Conservation (phyloP, 2,888 invertebrate genomes). For the Drosophila acutilabella region DNA sequence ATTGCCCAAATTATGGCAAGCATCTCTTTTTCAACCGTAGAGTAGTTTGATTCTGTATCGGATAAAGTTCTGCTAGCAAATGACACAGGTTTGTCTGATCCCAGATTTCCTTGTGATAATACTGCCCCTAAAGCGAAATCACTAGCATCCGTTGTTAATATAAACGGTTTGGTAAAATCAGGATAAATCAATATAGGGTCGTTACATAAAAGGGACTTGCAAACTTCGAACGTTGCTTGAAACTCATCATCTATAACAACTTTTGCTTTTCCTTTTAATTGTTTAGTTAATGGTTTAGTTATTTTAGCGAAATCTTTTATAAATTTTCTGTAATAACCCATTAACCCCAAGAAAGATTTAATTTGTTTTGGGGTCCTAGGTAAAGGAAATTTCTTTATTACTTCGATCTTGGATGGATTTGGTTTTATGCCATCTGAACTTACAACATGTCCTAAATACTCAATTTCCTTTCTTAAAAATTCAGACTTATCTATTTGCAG, state of each 20-base stretch:
- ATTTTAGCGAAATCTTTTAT: conserved; percentile 12
- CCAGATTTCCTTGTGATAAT: background rate
- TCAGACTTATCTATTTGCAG: conserved; percentile 1
- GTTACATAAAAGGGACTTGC: conserved; percentile 24
- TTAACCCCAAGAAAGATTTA: conserved; percentile 21
- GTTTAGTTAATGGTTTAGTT: conserved; percentile 22
- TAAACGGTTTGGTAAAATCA: background rate
- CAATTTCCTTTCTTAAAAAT: background rate
- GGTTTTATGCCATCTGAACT: background rate
- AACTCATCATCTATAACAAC: conserved; percentile 4
- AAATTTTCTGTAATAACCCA: no score
- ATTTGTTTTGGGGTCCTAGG: background rate
- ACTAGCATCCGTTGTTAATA: conserved; percentile 1
- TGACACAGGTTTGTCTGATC: background rate
- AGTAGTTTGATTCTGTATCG: conserved; percentile 6
- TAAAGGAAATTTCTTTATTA: background rate
- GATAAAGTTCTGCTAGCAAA: conserved; percentile 2
- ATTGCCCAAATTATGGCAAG: conserved; percentile 2
- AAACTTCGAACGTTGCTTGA: conserved; percentile 22
- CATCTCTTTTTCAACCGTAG: background rate
- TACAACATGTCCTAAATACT: conserved; percentile 5
- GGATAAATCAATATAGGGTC: background rate
- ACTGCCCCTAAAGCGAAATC: conserved; percentile 3
- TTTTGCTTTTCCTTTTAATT: conserved; percentile 9
- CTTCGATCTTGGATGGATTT: background rate